Evolutionary conservation across 2,888 invertebrate genomes (phyloP).

Genomic region (Acrocyrtus sp.): DNA sequence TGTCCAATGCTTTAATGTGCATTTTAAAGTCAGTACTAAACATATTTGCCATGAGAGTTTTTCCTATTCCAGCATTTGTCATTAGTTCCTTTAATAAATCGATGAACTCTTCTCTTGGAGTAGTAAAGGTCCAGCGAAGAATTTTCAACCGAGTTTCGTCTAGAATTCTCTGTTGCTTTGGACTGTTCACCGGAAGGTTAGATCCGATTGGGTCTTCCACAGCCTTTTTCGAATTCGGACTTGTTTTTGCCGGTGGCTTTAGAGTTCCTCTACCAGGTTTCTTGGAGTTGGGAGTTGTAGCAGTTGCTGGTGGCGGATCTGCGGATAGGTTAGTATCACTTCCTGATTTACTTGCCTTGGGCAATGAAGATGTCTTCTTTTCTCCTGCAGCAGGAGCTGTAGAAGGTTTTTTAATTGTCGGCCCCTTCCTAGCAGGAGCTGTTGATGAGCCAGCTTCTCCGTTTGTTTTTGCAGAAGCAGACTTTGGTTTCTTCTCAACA

Average conservation of each 20-base stretch:
- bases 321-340: slow-evolving; percentile 31
- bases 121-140: slow-evolving; percentile 94
- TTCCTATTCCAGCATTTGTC: slow-evolving; percentile 87
- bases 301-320: slow-evolving; percentile 17
- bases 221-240: slow-evolving; percentile 73
- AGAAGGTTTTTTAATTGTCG: slow-evolving; percentile 45
- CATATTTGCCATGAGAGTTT: slow-evolving; percentile 87
- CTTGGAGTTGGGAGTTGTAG: slow-evolving; percentile 52
- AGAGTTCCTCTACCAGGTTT: slow-evolving; percentile 10
- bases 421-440: slow-evolving; percentile 19
- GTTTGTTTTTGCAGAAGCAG: slow-evolving; percentile 50
- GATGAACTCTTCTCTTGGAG: slow-evolving; percentile 93
- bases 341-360: slow-evolving; percentile 36
- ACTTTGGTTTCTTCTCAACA: slow-evolving; percentile 69
- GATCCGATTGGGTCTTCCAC: slow-evolving; percentile 70
- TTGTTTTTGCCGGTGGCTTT: slow-evolving; percentile 46
- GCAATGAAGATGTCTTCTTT: slow-evolving; percentile 63
- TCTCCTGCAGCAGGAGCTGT: slow-evolving; percentile 64
- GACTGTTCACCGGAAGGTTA: slow-evolving; percentile 78
- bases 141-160: slow-evolving; percentile 93
- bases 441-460: too few relatives aligned
- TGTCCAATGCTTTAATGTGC: slow-evolving; percentile 95
- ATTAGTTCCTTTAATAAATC: slow-evolving; percentile 92
- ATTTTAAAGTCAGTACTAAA: slow-evolving; percentile 95
- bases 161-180: slow-evolving; percentile 91